phyloP scores from a whole-genome alignment of 1,140 invertebrate species.

The Tetranychus cinnabarinus region DNA sequence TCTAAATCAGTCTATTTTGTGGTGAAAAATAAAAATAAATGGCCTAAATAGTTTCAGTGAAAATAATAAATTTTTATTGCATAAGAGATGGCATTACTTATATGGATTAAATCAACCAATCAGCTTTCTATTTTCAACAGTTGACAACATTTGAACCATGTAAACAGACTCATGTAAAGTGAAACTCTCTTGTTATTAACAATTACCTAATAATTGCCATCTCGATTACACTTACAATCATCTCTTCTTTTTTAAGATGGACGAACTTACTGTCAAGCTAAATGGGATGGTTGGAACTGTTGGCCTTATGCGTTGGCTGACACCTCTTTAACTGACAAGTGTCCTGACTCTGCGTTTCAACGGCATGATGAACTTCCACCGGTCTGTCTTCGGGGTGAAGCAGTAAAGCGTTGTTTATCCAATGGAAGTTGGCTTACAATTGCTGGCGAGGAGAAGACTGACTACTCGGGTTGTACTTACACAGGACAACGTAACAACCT shows the following conservation, averaged over 20 bases:
- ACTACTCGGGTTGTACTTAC: conserved; percentile 4
- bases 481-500: not conserved
- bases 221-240: not conserved
- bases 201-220: not conserved
- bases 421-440: conserved; percentile 4
- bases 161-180: too few relatives aligned
- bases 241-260: not conserved
- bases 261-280: conserved; percentile 4
- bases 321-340: not conserved
- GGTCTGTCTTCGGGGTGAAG: not conserved
- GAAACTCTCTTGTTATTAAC: too few relatives aligned
- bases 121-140: not conserved
- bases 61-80: not conserved
- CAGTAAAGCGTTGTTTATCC: conserved; percentile 1
- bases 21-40: too few relatives aligned
- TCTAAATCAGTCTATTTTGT: too few relatives aligned
- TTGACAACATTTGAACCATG: not conserved
- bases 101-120: not conserved
- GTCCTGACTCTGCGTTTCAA: conserved; percentile 4
- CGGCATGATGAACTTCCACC: not conserved
- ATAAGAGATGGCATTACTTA: not conserved
- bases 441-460: conserved; percentile 3
- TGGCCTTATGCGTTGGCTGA: conserved; percentile 2
- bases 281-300: conserved; percentile 9
- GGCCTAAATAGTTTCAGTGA: not conserved